Evolutionary conservation across 2,888 invertebrate genomes (phyloP).

Genomic region (Agrilus biguttatus): DNA sequence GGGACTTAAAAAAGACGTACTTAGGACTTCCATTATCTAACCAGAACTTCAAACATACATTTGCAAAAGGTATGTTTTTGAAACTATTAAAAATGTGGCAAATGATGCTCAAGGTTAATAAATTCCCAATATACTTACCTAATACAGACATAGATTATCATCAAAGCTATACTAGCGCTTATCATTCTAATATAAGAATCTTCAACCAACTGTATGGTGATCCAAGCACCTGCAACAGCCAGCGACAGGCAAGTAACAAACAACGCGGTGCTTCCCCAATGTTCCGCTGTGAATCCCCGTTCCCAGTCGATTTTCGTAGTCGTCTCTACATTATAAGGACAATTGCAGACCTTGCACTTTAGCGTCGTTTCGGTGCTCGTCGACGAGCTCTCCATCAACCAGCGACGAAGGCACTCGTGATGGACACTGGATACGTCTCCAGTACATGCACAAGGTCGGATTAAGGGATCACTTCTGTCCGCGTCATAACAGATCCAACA

Average conservation of each 20-base stretch:
- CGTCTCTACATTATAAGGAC: conserved; percentile 65
- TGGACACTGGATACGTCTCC: conserved; percentile 89
- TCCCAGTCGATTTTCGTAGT: conserved; percentile 71
- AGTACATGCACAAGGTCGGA: conserved; percentile 79
- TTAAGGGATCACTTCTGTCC: conserved; percentile 66
- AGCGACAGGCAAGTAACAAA: conserved; percentile 67
- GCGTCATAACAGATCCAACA: conserved; percentile 92
- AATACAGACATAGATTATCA: conserved; percentile 73
- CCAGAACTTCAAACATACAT: too few species aligned
- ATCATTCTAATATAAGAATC: conserved; percentile 65
- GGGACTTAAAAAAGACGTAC: too few species aligned
- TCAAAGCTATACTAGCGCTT: conserved; percentile 65
- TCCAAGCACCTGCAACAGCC: conserved; percentile 65
- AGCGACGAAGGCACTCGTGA: conserved; percentile 76
- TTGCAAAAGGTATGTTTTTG: too few species aligned
- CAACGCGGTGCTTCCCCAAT: conserved; percentile 72
- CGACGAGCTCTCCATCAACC: conserved; percentile 64
- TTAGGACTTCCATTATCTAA: too few species aligned
- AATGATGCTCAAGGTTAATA: too few species aligned
- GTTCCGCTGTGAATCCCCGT: conserved; percentile 65
- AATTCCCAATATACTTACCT: conserved; percentile 37
- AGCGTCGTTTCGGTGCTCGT: conserved; percentile 17
- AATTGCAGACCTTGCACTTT: conserved; percentile 75
- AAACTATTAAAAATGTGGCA: too few species aligned
- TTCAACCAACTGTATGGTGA: conserved; percentile 61